Evolutionary conservation across 2,888 invertebrate species (phyloP), one percentile per base, ranked within the genome.

Genomic region (Drosophila neutralis): DNA sequence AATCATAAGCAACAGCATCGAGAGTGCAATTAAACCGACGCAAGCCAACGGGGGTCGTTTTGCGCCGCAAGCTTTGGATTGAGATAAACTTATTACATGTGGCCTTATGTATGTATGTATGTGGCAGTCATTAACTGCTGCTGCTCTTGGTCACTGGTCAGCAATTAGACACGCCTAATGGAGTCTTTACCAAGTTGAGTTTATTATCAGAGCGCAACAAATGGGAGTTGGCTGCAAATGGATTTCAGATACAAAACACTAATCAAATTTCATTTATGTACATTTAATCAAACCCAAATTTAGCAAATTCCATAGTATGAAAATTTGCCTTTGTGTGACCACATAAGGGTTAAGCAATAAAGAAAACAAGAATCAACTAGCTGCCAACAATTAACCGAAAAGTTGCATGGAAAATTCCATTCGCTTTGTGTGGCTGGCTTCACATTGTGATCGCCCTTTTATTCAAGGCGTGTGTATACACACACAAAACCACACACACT

Each of bases 381-480:
- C 57, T 57, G 66, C 42, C 64, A 65, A 45, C 75, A 86, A 73
- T 83, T 76, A 70, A 49, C 78, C 70, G 65, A 82, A 80, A 90
- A 84, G 83, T 74, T 80, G 81, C 80, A 84, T 89, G 91, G 91
- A 91, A 91, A 89, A 82, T 91, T 91, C 91, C 91, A 88, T 64
- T 78, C 72, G 77, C 61, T 62, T 40, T 64, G 64, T 62, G 48
- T 71, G 54, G 51, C 42, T 74, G 54, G 51, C 42, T 73, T 65
- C 67, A 38, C 51, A 54, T 54, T 69, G 62, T 51, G 52, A 51
- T 54, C 62, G 56, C 45, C 60, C 58, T 67, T 78, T 54, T n/a
- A 59, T 51, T 7, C 40, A 15, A 62, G 33, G 36, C 11, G 33
- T 33, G 10, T 33, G 33, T 33, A 40, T 51, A 42, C 53, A 77